Conservation (phyloP, 2,797 vertebrate species). For the Chelmon rostratus region DNA sequence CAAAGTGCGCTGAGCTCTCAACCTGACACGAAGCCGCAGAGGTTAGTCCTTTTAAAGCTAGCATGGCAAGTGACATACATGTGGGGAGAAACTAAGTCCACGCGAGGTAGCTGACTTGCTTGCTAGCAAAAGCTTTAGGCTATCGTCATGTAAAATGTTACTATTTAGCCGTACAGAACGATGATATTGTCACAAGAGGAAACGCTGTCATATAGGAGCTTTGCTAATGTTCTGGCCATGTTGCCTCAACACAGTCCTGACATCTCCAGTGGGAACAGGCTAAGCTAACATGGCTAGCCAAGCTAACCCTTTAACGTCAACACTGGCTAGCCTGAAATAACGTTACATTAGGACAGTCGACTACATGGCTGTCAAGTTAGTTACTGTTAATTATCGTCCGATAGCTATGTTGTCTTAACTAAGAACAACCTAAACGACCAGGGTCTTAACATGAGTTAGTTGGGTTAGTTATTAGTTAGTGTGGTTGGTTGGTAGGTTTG, state of each 20-base stretch:
- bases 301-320: conserved; percentile 65
- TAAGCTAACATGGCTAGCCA: conserved; percentile 73
- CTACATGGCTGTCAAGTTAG: not conserved
- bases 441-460: conserved; percentile 62
- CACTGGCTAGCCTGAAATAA: conserved; percentile 48
- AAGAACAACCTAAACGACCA: not conserved
- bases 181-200: not conserved
- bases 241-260: conserved; percentile 49
- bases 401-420: not conserved
- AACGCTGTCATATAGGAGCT: conserved; percentile 26
- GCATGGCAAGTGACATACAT: conserved; percentile 12
- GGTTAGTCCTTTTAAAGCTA: conserved; percentile 49
- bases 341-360: not conserved
- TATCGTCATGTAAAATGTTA: not conserved
- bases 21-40: conserved; percentile 9
- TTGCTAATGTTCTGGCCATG: conserved; percentile 57
- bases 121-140: conserved; percentile 31
- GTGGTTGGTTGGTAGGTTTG: conserved; percentile 61
- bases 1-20: not conserved
- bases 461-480: conserved; percentile 77
- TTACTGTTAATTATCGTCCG: not conserved
- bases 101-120: conserved; percentile 17
- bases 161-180: not conserved
- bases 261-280: conserved; percentile 59
- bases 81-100: conserved; percentile 31